Percentiles rank a stretch among this genome's conserved stretches.
These are phyloP conservation scores for Onthophagus sagittarius DNA, from an alignment of 2,888 invertebrate species.

Conservation along the genomic window DNA sequence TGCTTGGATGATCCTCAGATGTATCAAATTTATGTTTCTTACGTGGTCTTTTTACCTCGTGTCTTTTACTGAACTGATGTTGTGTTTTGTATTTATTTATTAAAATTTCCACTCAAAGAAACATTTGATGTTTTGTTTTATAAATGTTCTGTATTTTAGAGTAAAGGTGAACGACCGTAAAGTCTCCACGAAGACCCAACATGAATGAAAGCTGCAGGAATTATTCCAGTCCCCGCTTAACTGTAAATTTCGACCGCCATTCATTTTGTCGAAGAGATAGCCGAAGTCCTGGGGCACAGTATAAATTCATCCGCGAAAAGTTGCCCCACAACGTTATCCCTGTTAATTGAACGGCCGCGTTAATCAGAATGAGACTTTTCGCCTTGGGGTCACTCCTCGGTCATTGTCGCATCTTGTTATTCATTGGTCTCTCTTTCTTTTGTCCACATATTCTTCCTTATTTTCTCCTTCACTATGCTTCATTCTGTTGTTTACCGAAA, in stretches of 20 bases:
- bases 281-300: not conserved
- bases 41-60: too few species aligned
- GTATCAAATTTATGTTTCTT: too few species aligned
- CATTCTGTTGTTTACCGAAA: not conserved
- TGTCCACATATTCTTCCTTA: not conserved
- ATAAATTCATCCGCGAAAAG: not conserved
- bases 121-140: too few species aligned
- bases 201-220: not conserved
- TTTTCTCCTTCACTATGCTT: not conserved
- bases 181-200: not conserved
- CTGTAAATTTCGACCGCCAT: not conserved
- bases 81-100: too few species aligned
- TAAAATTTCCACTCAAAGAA: too few species aligned
- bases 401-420: not conserved
- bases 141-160: not conserved
- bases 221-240: not conserved
- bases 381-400: not conserved
- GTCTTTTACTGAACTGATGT: too few species aligned
- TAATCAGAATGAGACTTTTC: not conserved
- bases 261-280: not conserved
- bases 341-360: not conserved
- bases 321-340: not conserved
- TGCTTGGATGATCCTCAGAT: too few species aligned
- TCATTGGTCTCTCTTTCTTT: too few species aligned
- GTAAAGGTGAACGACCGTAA: not conserved